phyloP scores from a whole-genome alignment of 2,888 invertebrate genomes.

The Spilosoma lubricipeda region DNA sequence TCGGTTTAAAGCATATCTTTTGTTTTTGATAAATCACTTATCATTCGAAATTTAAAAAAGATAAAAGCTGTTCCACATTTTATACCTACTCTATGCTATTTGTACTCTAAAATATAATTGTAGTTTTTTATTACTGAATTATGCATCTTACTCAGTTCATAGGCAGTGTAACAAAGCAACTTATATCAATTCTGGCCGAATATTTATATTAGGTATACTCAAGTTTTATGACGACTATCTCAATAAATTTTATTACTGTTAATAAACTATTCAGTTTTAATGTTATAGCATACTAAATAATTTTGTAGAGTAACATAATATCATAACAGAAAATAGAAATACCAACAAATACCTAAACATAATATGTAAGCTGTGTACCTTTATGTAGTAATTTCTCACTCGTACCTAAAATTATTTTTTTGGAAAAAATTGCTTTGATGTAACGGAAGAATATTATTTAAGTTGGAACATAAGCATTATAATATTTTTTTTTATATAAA shows the following conservation, averaged over 20 bases:
- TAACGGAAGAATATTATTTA: neutral
- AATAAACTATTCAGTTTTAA: neutral
- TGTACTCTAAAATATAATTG: no score
- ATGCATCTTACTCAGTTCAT: no score
- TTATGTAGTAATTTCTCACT: neutral
- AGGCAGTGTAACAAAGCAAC: neutral
- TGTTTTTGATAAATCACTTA: neutral
- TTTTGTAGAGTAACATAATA: neutral
- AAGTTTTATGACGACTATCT: neutral
- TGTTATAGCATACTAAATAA: neutral
- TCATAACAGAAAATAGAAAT: neutral
- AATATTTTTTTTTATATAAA: no score
- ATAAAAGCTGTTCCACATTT: no score
- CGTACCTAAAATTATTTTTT: neutral
- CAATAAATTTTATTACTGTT: neutral
- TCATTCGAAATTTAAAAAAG: no score
- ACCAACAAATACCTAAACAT: neutral
- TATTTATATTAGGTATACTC: neutral
- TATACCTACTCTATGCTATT: no score
- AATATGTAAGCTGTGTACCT: no score
- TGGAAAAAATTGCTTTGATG: neutral
- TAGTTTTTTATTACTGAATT: no score
- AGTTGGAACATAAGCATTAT: neutral
- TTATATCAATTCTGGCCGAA: neutral
- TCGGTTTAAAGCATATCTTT: neutral